Conservation (phyloP, 2,797 vertebrate genomes). For the Eurystomus glaucurus region DNA sequence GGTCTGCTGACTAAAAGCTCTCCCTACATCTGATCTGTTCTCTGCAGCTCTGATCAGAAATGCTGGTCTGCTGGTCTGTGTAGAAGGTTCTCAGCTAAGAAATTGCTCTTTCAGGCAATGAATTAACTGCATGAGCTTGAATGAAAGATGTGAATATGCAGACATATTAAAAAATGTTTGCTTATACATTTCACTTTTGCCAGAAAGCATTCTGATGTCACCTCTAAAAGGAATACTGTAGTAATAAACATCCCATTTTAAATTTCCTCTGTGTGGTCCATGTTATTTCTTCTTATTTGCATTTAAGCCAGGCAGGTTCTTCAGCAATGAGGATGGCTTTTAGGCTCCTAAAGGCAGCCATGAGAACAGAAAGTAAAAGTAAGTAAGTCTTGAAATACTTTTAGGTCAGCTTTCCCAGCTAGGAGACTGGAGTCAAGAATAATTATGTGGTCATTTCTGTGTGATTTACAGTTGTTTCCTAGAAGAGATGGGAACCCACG, state of each 20-base stretch:
- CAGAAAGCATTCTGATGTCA: background rate
- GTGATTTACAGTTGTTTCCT: background rate
- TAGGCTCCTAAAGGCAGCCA: background rate
- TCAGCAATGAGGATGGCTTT: background rate
- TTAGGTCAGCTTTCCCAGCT: background rate
- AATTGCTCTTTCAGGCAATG: background rate
- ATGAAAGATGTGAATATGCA: background rate
- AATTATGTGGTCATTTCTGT: background rate
- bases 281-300: background rate
- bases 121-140: background rate
- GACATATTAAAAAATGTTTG: background rate
- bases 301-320: background rate
- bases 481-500: rapidly evolving
- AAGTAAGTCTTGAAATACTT: background rate
- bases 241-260: background rate
- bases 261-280: background rate
- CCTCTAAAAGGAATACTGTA: background rate
- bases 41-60: background rate
- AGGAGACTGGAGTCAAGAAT: background rate
- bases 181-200: background rate
- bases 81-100: background rate
- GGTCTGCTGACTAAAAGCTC: background rate
- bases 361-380: background rate
- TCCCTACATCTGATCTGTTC: background rate
- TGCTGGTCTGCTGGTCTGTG: rapidly evolving